Base-by-base conservation (phyloP, 2,113 vertebrate genomes). In the Columbina picui region DNA sequence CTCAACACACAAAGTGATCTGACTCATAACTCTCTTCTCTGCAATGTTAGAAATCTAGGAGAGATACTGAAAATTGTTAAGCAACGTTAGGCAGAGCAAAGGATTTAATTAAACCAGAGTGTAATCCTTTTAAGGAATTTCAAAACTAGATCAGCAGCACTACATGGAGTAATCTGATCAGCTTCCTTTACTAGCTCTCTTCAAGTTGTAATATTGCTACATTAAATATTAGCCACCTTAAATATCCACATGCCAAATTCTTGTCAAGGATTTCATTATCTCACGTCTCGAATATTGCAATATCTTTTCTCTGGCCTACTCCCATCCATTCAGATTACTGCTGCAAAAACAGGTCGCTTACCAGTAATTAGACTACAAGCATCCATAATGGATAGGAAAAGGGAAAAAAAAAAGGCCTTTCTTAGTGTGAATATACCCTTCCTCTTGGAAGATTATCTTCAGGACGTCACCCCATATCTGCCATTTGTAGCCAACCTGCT, bases 1-100 rank as follows among this genome's bases (percentile, higher is more conserved):
- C 84, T 89, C 80, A 90, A 92, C 41, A 89, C 27, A 70, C 34
- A 85, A 95, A 96, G 90, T 93, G 65, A 96, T 94, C 79, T 96
- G 80, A 95, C 60, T 96, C 83, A 79, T 92, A 95, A 77, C 60
- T 89, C 73, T 71, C 63, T 71, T 65, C 30, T 70, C 61, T 63
- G 73, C 65, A 90, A 79, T 2, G 25, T 71, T 87, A 85, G 77
- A 95, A 95, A 97, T 92, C 84, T 73, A 79, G 77, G 27, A n/a
- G 63, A 93, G 91, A 93, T 96, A 82, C 84, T 64, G 71, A 93
- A 95, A 97, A 83, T 82, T 34, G 11, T 87, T 94, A 70, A 80
- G 81, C 69, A 57, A 65, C 47, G 73, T 49, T 90, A 89, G 30
- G 65, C n/a, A 95, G 63, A 93, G 90, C 60, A 89, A 93, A 94